Evolutionary conservation across 2,113 vertebrate species (phyloP).

Genomic region (Pseudopipra pipra): DNA sequence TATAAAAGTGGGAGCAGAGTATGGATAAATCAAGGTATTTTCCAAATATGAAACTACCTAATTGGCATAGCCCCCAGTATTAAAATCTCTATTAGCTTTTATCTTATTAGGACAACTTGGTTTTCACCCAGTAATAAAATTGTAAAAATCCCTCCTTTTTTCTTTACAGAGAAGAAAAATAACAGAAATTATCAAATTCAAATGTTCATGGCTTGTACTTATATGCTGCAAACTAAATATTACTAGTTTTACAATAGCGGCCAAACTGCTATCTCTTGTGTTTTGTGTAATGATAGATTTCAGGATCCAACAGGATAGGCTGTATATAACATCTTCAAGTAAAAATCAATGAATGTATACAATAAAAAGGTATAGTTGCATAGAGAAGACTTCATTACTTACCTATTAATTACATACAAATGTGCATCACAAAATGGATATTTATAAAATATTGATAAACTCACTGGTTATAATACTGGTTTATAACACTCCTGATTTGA

Average conservation of each 20-base stretch:
- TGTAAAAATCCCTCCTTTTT: neutral
- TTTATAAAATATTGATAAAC: neutral
- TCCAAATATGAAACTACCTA: neutral
- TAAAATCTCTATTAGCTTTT: neutral
- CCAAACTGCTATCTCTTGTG: neutral
- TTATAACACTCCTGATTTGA: neutral
- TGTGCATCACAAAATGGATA: neutral
- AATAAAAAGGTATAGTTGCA: neutral
- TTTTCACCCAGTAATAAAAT: neutral
- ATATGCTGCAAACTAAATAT: neutral
- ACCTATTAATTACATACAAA: neutral
- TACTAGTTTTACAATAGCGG: constrained; percentile 1
- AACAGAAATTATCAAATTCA: neutral
- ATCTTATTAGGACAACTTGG: neutral
- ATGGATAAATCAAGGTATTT: neutral
- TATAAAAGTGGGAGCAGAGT: neutral
- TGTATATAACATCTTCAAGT: neutral
- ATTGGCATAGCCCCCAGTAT: neutral
- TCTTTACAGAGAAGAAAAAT: neutral
- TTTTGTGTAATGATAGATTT: constrained; percentile 29
- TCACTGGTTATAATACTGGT: neutral
- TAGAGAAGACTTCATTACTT: neutral
- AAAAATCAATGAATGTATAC: neutral
- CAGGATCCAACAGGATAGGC: neutral
- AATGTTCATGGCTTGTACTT: neutral